Evolutionary conservation across 2,797 vertebrate genomes (phyloP).

Genomic region (Varecia variegata): DNA sequence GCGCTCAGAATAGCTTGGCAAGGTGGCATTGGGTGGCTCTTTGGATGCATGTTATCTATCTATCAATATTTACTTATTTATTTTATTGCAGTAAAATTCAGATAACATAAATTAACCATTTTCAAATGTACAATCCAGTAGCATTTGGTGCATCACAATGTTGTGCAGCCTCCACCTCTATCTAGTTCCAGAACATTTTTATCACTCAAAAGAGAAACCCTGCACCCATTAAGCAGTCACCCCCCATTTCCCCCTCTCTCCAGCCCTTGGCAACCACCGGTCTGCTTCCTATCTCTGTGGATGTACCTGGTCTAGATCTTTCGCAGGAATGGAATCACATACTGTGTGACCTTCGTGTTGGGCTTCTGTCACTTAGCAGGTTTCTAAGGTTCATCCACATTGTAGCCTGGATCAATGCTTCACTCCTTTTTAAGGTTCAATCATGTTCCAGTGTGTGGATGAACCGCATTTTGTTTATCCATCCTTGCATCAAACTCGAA

Average conservation of each 20-base stretch:
- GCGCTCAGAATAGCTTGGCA: not conserved
- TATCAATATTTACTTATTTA: not conserved
- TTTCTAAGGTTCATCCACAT: not conserved
- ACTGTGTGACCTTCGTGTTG: not conserved
- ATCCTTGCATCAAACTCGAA: not conserved
- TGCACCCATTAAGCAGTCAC: not conserved
- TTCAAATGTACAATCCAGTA: not conserved
- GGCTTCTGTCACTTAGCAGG: not conserved
- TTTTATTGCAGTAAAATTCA: not conserved
- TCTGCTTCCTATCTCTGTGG: not conserved
- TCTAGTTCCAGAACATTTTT: not conserved
- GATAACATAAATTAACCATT: not conserved
- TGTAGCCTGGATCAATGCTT: not conserved
- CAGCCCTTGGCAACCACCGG: not conserved
- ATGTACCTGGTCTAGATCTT: not conserved
- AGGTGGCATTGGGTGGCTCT: not conserved
- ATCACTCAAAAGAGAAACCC: not conserved
- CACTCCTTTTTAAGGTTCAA: not conserved
- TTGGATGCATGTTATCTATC: not conserved
- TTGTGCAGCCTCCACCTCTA: not conserved
- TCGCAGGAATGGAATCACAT: rapidly evolving
- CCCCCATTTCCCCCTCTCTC: not conserved
- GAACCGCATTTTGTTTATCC: too few species aligned
- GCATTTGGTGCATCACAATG: not conserved
- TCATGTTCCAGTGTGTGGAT: not conserved